Conservation (phyloP, 2,888 invertebrate species). For the Mellilla xanthometata region DNA sequence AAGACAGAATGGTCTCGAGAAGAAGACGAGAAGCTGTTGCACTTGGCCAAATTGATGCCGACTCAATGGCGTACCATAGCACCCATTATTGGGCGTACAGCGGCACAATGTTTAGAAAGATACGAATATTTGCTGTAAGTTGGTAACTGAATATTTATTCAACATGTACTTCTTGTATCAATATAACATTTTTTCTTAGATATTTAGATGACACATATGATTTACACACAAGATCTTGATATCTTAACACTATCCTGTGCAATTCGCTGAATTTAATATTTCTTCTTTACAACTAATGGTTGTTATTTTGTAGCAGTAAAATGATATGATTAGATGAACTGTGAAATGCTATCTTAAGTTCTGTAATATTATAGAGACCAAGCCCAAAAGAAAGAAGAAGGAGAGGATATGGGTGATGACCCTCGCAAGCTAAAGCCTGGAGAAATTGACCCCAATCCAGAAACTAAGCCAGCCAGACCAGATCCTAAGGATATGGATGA, state of each 20-base stretch:
- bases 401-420: slow-evolving; percentile 95
- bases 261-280: too few species aligned
- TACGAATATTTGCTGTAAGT: slow-evolving; percentile 97
- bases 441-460: slow-evolving; percentile 99
- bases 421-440: slow-evolving; percentile 98
- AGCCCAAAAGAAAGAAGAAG: slow-evolving; percentile 98
- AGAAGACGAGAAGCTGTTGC: slow-evolving; percentile 98
- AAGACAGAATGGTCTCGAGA: slow-evolving; percentile 99
- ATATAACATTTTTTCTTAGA: too few species aligned
- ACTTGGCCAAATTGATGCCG: slow-evolving; percentile 99
- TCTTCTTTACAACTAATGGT: too few species aligned
- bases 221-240: too few species aligned
- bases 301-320: too few species aligned
- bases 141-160: too few species aligned
- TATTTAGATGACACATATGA: too few species aligned
- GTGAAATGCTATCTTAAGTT: too few species aligned
- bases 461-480: slow-evolving; percentile 99
- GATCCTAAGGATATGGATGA: slow-evolving; percentile 99
- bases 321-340: too few species aligned
- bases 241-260: too few species aligned
- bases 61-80: slow-evolving; percentile 99
- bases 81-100: slow-evolving; percentile 98
- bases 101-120: slow-evolving; percentile 98
- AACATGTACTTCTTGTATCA: too few species aligned
- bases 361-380: slow-evolving; percentile 88